Conservation (phyloP, 2,888 invertebrate genomes). For the Noctua janthina region DNA sequence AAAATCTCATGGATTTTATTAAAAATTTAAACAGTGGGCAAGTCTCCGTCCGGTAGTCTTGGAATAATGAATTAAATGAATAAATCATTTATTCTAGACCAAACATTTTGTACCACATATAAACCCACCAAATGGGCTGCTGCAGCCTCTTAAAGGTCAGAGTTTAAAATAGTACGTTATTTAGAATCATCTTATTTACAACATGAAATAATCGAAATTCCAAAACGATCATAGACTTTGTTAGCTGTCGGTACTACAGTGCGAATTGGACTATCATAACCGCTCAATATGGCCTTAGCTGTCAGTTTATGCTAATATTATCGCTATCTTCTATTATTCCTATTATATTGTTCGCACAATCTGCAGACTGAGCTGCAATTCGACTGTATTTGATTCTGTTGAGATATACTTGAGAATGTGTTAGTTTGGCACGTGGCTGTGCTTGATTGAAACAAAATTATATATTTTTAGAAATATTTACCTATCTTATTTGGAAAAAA, state of each 20-base stretch:
- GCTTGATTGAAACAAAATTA: background rate
- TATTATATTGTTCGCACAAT: slow-evolving; percentile 52
- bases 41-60: too few species aligned
- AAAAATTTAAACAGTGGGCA: too few species aligned
- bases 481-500: too few species aligned
- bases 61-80: too few species aligned
- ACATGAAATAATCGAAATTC: background rate
- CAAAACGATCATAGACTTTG: background rate
- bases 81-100: background rate
- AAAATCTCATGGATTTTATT: too few species aligned
- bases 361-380: slow-evolving; percentile 22
- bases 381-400: slow-evolving; percentile 45
- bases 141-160: background rate
- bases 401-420: slow-evolving; percentile 5
- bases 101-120: too few species aligned
- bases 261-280: slow-evolving; percentile 20
- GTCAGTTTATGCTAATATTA: slow-evolving; percentile 53
- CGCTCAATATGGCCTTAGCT: slow-evolving; percentile 18
- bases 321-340: slow-evolving; percentile 48
- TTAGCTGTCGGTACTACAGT: background rate
- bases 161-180: too few species aligned
- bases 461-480: too few species aligned
- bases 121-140: background rate
- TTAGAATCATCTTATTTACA: too few species aligned
- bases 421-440: background rate